Percentiles rank a stretch among this genome's conserved stretches.
Evolutionary conservation across 1,140 invertebrate genomes (phyloP).

Genomic region (Coptotermes formosanus): DNA sequence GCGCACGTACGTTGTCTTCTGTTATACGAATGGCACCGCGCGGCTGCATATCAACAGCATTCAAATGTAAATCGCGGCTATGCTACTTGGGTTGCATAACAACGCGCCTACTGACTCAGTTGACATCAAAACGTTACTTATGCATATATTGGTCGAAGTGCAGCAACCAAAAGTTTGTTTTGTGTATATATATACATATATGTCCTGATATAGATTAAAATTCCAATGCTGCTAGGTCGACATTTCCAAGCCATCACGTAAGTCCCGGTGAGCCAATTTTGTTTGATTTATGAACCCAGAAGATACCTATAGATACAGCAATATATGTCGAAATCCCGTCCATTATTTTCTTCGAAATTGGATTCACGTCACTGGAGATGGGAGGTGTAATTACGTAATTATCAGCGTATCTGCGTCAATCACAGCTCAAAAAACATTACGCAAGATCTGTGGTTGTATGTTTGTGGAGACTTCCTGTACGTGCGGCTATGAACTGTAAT

Average conservation of each 20-base stretch:
- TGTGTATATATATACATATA: too few relatives aligned
- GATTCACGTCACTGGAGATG: neutral
- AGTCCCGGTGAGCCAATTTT: neutral
- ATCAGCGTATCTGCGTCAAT: neutral
- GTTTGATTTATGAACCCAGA: neutral
- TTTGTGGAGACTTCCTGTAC: neutral
- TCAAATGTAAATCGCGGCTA: conserved; percentile 7
- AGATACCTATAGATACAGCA: neutral
- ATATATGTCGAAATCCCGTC: neutral
- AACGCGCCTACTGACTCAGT: neutral
- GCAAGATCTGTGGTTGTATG: neutral
- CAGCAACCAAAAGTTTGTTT: neutral
- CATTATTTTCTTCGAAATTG: neutral
- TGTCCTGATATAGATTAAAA: neutral
- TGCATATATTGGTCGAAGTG: conserved; percentile 6
- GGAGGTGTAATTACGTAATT: conserved; percentile 8
- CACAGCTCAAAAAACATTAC: neutral
- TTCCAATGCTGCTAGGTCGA: neutral
- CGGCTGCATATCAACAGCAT: neutral
- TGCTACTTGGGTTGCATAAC: neutral
- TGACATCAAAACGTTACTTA: neutral
- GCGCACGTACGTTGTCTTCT: neutral
- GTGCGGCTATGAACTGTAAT: too few relatives aligned
- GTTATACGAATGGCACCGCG: neutral
- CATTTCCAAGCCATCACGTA: too few relatives aligned